A percentile compares a stretch with the other conserved stretches of the same genome.
These are phyloP conservation scores for Riparia riparia DNA, from an alignment of 2,113 vertebrate species.

Conservation along the genomic window DNA sequence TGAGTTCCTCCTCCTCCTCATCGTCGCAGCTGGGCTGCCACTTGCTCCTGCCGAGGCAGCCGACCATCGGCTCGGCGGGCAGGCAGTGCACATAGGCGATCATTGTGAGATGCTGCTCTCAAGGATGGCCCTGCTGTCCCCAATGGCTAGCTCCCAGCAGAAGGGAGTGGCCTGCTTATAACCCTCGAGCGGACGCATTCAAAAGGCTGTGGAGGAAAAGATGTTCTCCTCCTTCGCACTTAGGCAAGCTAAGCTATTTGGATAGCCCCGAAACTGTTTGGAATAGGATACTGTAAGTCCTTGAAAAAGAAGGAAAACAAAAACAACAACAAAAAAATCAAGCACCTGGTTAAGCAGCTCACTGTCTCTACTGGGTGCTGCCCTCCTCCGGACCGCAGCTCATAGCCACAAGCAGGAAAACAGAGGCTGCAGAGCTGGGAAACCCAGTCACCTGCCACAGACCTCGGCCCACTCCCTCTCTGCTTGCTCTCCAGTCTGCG, in stretches of 20 bases:
- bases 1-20: constrained; percentile 76
- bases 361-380: not conserved
- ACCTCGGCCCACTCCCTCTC: constrained; percentile 45
- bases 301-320: not conserved
- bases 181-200: not conserved
- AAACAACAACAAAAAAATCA: not conserved
- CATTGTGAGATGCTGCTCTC: constrained; percentile 76
- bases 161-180: constrained; percentile 65
- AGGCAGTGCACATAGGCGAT: constrained; percentile 85
- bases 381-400: not conserved
- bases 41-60: constrained; percentile 80
- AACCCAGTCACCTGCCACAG: not conserved
- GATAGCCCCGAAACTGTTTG: not conserved
- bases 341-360: not conserved
- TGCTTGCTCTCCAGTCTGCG: constrained; percentile 36
- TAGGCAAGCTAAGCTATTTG: not conserved
- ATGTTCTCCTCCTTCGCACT: not conserved
- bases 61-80: constrained; percentile 77
- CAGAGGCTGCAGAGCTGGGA: not conserved
- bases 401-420: not conserved
- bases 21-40: constrained; percentile 77
- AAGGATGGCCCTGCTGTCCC: constrained; percentile 70
- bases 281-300: not conserved
- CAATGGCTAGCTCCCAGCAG: constrained; percentile 52
- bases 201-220: not conserved